Base-by-base conservation (phyloP, 2,113 vertebrate species). In the Saccopteryx bilineata region DNA sequence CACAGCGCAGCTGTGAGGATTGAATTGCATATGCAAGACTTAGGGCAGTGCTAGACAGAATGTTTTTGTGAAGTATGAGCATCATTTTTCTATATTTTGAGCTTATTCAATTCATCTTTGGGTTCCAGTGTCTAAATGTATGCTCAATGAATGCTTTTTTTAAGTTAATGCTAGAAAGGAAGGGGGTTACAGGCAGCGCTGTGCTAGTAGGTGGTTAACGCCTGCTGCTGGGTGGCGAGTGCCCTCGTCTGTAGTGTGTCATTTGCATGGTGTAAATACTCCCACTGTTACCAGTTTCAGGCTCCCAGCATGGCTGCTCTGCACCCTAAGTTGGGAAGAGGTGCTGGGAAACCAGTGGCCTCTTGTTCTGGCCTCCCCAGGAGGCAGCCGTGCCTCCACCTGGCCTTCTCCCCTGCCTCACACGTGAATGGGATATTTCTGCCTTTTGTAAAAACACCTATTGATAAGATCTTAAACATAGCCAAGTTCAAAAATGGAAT, bases 311-410 rank as follows among this genome's bases (percentile, higher is more conserved):
- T 17, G 76, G 79, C 31, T 46, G 74, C 50, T 2, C 82, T 50
- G 66, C 33, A 39, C 4, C 0, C 76, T 4, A 46, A 9, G 39
- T 72, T 50, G 6, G 10, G 89, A n/a, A 50, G 52, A 54, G 17
- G 61, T 1, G 13, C 11, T 48, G 1, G 7, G 19, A 33, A 13
- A 19, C 58, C 19, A 18, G 26, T 10, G 14, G 28, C n/a, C 26
- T 15, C 78, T 39, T 9, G 1, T 5, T 31, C 48, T 5, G 3
- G 0, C 11, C 54, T 2, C 24, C 17, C 0, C 9, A 14, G 50
- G 75, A 66, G 69, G n/a, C 48, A 15, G 5, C 39, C 14, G 4
- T 39, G 66, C 60, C 1, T 1, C 28, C 19, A 7, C 26, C 33
- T 5, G 63, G 12, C 31, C 48, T 46, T 19, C 71, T 71, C 24